A percentile compares a stretch with the other conserved stretches of the same genome.
phyloP scores from a whole-genome alignment of 2,888 invertebrate species.

The Gnatocerus cornutus region DNA sequence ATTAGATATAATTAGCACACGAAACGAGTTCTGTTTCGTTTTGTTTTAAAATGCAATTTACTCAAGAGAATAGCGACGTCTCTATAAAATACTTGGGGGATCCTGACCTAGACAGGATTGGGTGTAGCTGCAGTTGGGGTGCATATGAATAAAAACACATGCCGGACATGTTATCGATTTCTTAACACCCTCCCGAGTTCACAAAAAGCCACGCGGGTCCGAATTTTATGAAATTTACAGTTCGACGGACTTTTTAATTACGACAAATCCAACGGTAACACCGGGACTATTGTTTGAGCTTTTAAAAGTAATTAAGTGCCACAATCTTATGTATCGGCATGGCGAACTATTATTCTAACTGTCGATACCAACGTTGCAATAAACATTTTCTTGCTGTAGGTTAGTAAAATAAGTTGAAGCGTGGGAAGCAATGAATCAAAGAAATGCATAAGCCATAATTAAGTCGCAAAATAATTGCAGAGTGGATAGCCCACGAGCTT shows the following conservation, averaged over 20 bases:
- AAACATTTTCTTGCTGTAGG: slow-evolving; percentile 51
- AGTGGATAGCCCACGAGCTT: slow-evolving; percentile 51
- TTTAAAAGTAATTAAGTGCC: slow-evolving; percentile 23
- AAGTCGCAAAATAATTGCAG: slow-evolving; percentile 56
- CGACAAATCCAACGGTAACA: background rate
- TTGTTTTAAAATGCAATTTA: slow-evolving; percentile 11
- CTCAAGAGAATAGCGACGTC: slow-evolving; percentile 2
- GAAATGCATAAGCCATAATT: slow-evolving; percentile 53
- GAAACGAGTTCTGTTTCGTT: slow-evolving; percentile 9
- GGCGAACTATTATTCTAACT: slow-evolving; percentile 40
- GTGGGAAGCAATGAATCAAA: slow-evolving; percentile 56
- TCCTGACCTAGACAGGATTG: slow-evolving; percentile 35
- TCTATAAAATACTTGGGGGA: slow-evolving; percentile 18
- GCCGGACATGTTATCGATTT: slow-evolving; percentile 47
- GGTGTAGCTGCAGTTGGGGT: slow-evolving; percentile 26
- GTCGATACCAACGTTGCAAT: slow-evolving; percentile 43
- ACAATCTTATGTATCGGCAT: slow-evolving; percentile 11
- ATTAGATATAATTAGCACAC: slow-evolving; percentile 28
- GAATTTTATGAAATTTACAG: background rate
- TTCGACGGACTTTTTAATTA: too few species aligned
- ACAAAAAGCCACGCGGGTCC: slow-evolving; percentile 31
- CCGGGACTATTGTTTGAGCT: background rate
- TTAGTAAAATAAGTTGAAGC: slow-evolving; percentile 49
- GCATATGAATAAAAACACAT: slow-evolving; percentile 44
- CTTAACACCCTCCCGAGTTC: slow-evolving; percentile 31